Evolutionary conservation across 2,797 vertebrate species (phyloP), one percentile per base, ranked within the genome.

Genomic region (Phyllotis vaccarum): DNA sequence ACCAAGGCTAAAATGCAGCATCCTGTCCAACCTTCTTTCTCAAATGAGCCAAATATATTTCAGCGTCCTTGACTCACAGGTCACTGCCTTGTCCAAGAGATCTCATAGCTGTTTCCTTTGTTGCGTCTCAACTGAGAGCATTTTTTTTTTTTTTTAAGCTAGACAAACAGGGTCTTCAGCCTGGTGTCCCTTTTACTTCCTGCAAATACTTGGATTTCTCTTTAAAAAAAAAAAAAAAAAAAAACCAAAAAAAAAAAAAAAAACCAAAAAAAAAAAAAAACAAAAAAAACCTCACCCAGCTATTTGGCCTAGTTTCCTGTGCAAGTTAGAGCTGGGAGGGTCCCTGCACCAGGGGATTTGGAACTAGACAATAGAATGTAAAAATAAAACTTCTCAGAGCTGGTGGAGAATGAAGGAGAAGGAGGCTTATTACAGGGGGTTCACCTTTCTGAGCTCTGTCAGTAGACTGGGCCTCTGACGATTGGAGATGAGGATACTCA

Each of bases 151-250:
- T 83, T 58, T 14, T 14, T 21, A 58, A 58, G 91, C 56, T 19
- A 9, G 93, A 96, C 56, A 92, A 89, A 56, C 13, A 76, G 92
- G 66, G 80, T 80, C 91, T 88, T 96, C 85, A 66, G 46, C 89
- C 93, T 93, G 90, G 81, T 22, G 95, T 97, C 96, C 96, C 88
- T 94, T 95, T 89, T 40, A 94, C 78, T 96, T 98, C 92, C 95
- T 92, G 81, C 54, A 96, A 96, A 34, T 90, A 78, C 92, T 97
- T 86, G 90, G 74, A 94, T 96, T 97, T 97, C 94, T 96, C 94
- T 92, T 82, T 79, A 13, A 17, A 78, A 76, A 76, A n/a, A 83
- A 62, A 91, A 89, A 49, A 49, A 49, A 49, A 49, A 62, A n/a
- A n/a, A n/a, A n/a, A n/a, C n/a, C n/a, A 91, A 89, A 82, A 22